Percentiles rank a stretch among this genome's conserved stretches.
Evolutionary conservation across 2,113 vertebrate genomes (phyloP).

Genomic region (Orientallactaga bullata): DNA sequence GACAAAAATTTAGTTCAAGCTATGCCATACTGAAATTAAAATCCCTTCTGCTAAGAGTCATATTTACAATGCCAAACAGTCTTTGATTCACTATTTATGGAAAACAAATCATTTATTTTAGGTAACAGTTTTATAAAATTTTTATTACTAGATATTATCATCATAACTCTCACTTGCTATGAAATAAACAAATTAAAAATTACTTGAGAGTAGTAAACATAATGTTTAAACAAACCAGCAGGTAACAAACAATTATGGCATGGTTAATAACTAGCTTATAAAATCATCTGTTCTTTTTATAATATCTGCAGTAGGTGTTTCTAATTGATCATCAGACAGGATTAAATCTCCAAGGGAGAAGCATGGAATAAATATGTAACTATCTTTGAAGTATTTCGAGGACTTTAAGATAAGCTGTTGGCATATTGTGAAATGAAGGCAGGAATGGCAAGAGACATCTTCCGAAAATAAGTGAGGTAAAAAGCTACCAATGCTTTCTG

Average conservation of each 20-base stretch:
- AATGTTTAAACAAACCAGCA: not conserved
- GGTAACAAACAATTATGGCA: not conserved
- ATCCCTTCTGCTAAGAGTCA: not conserved
- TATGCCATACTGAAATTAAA: not conserved
- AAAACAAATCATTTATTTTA: slow-evolving; percentile 38
- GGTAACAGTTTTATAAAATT: not conserved
- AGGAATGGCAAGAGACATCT: not conserved
- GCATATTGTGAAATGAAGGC: not conserved
- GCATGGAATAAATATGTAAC: not conserved
- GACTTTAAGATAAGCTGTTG: not conserved
- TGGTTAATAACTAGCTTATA: slow-evolving; percentile 15
- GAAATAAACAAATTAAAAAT: not conserved
- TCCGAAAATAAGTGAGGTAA: not conserved
- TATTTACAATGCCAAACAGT: not conserved
- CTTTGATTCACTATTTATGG: not conserved
- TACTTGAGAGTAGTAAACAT: not conserved
- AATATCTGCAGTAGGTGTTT: not conserved
- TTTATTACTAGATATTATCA: slow-evolving; percentile 13
- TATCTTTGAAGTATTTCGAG: not conserved
- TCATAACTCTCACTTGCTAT: not conserved
- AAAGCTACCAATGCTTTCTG: not conserved
- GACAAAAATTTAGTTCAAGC: not conserved
- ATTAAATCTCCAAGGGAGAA: not conserved
- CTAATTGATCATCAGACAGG: not conserved
- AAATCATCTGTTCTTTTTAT: slow-evolving; percentile 13